Base-by-base conservation (phyloP, 2,113 vertebrate species). In the Synchiropus splendidus region DNA sequence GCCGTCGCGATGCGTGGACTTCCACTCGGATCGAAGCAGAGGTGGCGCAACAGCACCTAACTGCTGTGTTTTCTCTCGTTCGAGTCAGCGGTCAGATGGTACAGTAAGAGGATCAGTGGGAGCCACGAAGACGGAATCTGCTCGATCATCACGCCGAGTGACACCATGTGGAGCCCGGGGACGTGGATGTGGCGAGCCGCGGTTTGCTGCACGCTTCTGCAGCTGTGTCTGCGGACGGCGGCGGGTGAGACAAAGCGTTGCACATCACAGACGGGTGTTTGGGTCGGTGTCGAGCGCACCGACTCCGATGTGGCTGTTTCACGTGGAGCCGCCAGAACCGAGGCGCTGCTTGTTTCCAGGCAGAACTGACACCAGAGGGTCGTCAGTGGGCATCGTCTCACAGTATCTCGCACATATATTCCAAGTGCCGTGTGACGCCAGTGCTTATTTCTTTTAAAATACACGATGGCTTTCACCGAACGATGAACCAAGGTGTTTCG, bases 161-260 rank as follows among this genome's bases (percentile, higher is more conserved):
- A 36, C 66, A 57, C 38, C 48, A 87, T 85, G 83, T 57, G 74
- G 68, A 68, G 18, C 36, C 50, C 43, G 16, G 46, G 51, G 66
- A 56, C 42, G 34, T 59, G 57, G 55, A 33, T 69, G 42, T 56
- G 51, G 42, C 6, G 55, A 38, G 66, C 64, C 6, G 67, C 59
- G 9, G 15, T 72, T 41, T 64, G 58, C 57, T 83, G 35, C 71
- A 47, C 42, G 16, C 38, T 12, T 64, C 54, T 12, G 30, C 41
- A 76, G 84, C 84, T 87, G 21, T 27, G 4, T 8, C 4, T 27
- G 21, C 34, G 43, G 44, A 46, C 36, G 50, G 45, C 45, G 27
- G 36, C 12, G 3, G 18, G 36, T 12, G 13, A 12, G 21, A 48
- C 12, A 15, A 18, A 16, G 13, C 27, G 35, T 13, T 33, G n/a